Evolutionary conservation across 1,140 invertebrate genomes (phyloP), one percentile per base, ranked within the genome.

Genomic region (Ostrea edulis): DNA sequence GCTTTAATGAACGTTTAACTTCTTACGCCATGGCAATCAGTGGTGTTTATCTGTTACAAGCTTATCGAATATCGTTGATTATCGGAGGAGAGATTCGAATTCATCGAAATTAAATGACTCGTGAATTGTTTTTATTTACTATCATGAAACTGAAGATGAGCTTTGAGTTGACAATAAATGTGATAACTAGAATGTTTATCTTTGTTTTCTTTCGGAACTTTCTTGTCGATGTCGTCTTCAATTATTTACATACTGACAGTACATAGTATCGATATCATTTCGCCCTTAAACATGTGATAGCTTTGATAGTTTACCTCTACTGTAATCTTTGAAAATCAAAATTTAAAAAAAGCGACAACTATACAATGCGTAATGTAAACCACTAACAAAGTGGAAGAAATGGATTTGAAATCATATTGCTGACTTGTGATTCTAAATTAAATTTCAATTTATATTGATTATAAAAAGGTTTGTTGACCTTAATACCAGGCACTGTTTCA

Each of bases 71-170:
- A 35, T 77, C 68, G 14, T 12, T 35, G 68, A n/a, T 77, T 29
- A 77, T 77, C 68, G 25, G 9, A 12, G 14, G 68, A 77, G 68
- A 62, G 55, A 7, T 62, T 62, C 55, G 22, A 12, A 25, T 29
- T 77, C 68, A 35, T 25, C 68, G 22, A 77, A 35, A 77, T 77
- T 35, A 77, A 35, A 77, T 77, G 22, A 35, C 29, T 77, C 25
- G 68, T 77, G 22, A 35, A 77, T 77, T 35, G 68, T 77, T 77
- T 62, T 77, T 44, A 77, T 77, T 77, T 29, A 77, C 68, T 77
- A 9, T 29, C 25, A 14, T 17, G 68, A 29, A 77, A 77, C 68
- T 77, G 29, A 68, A 25, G 65, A 68, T n/a, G 65, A 11, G 25
- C 0, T 77, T 77, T 77, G 8, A 77, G 29, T 77, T 11, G 68